Percentiles rank a stretch among this genome's conserved stretches.
Conservation (phyloP, 2,797 vertebrate species). For the Megalops cyprinoides region DNA sequence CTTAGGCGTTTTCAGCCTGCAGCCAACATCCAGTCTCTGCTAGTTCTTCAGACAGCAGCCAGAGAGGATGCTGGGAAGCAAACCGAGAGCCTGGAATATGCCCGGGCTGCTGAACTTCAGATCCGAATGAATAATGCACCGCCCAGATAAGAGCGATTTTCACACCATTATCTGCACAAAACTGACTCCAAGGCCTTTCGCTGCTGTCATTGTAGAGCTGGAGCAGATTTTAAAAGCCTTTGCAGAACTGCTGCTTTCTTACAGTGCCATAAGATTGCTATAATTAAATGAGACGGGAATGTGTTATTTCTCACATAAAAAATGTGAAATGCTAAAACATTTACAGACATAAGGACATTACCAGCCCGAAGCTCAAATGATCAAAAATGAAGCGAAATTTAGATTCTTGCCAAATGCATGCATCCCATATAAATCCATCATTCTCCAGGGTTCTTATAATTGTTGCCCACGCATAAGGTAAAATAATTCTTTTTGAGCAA, state of each 20-base stretch:
- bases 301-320: not conserved
- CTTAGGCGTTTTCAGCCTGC: not conserved
- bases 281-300: not conserved
- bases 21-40: not conserved
- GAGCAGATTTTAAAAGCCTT: not conserved
- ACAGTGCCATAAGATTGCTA: not conserved
- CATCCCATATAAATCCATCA: not conserved
- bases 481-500: not conserved
- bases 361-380: constrained; percentile 6
- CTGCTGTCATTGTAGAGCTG: not conserved
- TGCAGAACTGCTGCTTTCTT: not conserved
- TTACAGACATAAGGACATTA: not conserved
- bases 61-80: not conserved
- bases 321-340: not conserved
- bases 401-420: constrained; percentile 15
- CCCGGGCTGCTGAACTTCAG: not conserved
- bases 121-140: not conserved
- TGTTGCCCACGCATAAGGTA: not conserved
- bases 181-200: not conserved
- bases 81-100: not conserved
- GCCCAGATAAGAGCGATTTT: not conserved
- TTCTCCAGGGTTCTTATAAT: not conserved
- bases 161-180: not conserved
- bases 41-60: not conserved
- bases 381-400: not conserved